A percentile compares a stretch with the other conserved stretches of the same genome.
Evolutionary conservation across 35 echinoderm and acorn worm species (phyloP).

Genomic region (Ophiothrix spiculata): DNA sequence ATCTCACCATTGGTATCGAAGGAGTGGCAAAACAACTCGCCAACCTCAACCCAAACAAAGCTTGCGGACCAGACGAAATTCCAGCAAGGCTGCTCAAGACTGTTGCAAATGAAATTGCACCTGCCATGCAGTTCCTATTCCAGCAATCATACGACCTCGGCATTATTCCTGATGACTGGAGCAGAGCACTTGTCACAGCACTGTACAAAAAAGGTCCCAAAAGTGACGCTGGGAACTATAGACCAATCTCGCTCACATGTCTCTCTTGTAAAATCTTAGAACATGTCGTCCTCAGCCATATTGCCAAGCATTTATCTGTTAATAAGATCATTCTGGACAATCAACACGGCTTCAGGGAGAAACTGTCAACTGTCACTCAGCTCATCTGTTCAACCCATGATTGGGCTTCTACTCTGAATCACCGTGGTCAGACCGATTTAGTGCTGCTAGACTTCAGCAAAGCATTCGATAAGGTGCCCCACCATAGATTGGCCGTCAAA

Average conservation of each 20-base stretch:
- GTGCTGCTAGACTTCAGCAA: slow-evolving; percentile 66
- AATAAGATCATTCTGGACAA: slow-evolving; percentile 57
- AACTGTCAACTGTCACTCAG: slow-evolving; percentile 42
- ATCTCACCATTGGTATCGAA: slow-evolving; percentile 13
- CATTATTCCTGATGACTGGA: slow-evolving; percentile 38
- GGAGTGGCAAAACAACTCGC: slow-evolving; percentile 46
- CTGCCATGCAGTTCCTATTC: slow-evolving; percentile 37
- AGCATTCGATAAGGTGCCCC: slow-evolving; percentile 68
- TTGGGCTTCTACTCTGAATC: slow-evolving; percentile 34
- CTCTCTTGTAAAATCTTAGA: slow-evolving; percentile 53
- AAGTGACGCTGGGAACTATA: slow-evolving; percentile 36
- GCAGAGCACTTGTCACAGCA: slow-evolving; percentile 34
- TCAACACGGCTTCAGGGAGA: slow-evolving; percentile 57
- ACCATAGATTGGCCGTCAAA: slow-evolving; percentile 31
- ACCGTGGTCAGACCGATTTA: slow-evolving; percentile 52
- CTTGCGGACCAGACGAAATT: slow-evolving; percentile 49
- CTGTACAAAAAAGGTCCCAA: slow-evolving; percentile 54
- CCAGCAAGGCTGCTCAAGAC: slow-evolving; percentile 31
- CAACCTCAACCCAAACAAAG: slow-evolving; percentile 42
- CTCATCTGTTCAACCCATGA: slow-evolving; percentile 41
- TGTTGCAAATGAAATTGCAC: slow-evolving; percentile 41
- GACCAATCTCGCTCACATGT: slow-evolving; percentile 52
- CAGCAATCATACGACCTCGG: slow-evolving; percentile 42
- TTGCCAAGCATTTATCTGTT: slow-evolving; percentile 30
- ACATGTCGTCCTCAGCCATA: slow-evolving; percentile 46